Base-by-base conservation (phyloP, 2,113 vertebrate genomes). In the Chloropsis cyanopogon region DNA sequence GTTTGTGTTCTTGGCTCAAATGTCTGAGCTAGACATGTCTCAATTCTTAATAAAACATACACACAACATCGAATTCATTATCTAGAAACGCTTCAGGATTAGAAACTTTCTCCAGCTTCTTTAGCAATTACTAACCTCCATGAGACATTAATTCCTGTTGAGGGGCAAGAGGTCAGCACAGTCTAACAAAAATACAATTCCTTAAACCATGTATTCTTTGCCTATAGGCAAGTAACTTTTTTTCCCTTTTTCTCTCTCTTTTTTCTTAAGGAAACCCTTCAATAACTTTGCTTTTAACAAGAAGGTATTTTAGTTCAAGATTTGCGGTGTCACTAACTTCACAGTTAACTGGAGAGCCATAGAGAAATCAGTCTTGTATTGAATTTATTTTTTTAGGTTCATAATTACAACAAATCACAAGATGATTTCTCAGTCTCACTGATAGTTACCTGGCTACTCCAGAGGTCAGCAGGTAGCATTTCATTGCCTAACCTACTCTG, bases 31-130 rank as follows among this genome's bases (percentile, higher is more conserved):
- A 95, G 57, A 95, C 97, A 97, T 95, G 95, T 72, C 93, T 95
- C 9, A 66, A 93, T 97, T 98, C 92, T 95, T 95, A 98, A 98
- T 97, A 95, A 94, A 98, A 96, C 78, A 82, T 26, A 66, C 33
- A 85, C 39, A 83, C 57, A 66, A 23, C 37, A 69, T 65, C 31
- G n/a, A 68, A 92, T 90, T 91, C 50, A 69, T 95, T 94, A 95
- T 35, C 66, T 53, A 64, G 69, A 87, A 93, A 57, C 14, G 49
- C 12, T 88, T 82, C 47, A 87, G 80, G 17, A 82, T 70, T n/a
- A 78, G 56, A 80, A 96, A 53, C 24, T 78, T 95, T 85, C 28
- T 69, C 42, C 73, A 93, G 42, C 10, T 64, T 92, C 52, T 75
- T 73, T 85, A 73, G n/a, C 57, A 84, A 57, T 71, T 90, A 81